Evolutionary conservation across 2,113 vertebrate species (phyloP).

Genomic region (Benitochromis conjunctus): DNA sequence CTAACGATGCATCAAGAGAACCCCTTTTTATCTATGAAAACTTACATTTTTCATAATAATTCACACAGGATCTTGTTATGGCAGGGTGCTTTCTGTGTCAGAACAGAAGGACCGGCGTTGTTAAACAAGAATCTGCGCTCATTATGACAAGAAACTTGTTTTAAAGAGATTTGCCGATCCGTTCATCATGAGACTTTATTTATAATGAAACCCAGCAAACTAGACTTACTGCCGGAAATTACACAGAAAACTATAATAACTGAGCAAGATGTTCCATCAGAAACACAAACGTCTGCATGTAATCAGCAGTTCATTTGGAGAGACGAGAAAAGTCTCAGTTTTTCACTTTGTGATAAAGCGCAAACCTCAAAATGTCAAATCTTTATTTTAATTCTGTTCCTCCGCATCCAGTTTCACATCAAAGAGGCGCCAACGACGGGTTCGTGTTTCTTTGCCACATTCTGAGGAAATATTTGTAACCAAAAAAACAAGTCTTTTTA

Average conservation of each 20-base stretch:
- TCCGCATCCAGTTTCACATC: neutral
- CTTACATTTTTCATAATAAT: neutral
- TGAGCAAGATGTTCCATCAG: neutral
- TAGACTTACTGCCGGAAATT: neutral
- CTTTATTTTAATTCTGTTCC: neutral
- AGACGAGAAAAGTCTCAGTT: neutral
- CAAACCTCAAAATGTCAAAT: neutral
- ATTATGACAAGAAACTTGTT: neutral
- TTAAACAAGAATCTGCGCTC: neutral
- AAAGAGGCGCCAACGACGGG: neutral
- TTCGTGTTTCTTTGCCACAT: neutral
- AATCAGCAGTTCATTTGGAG: neutral
- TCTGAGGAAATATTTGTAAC: neutral
- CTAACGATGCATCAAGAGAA: neutral
- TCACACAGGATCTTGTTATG: neutral
- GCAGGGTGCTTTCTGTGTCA: neutral
- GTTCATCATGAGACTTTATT: neutral
- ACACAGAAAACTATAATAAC: neutral
- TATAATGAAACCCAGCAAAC: neutral
- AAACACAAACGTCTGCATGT: neutral
- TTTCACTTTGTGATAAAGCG: neutral
- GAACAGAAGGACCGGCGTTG: neutral
- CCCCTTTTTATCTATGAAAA: neutral
- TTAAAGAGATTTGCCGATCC: neutral
- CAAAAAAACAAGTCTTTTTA: neutral